Percentiles rank a stretch among this genome's conserved stretches.
Evolutionary conservation across 1,140 invertebrate species (phyloP).

Genomic region (Diachasma alloeum): DNA sequence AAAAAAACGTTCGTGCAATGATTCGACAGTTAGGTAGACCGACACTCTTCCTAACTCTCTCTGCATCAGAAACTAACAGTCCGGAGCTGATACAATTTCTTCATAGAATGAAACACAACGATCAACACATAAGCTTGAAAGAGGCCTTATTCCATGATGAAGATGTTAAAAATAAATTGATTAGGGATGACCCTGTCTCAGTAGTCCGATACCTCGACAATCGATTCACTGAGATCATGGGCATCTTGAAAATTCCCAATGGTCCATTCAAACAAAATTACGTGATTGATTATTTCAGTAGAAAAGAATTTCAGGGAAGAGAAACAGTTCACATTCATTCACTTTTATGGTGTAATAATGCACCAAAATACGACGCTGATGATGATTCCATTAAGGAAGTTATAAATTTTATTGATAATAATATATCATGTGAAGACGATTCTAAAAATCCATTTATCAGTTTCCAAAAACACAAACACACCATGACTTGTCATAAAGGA

Average conservation of each 20-base stretch:
- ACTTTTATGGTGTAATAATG: too few species aligned
- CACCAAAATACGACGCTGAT: slow-evolving; percentile 7
- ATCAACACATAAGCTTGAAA: neutral
- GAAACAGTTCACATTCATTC: too few species aligned
- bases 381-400: neutral
- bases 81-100: slow-evolving; percentile 25
- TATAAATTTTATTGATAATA: neutral
- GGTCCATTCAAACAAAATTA: slow-evolving; percentile 18
- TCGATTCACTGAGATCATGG: too few species aligned
- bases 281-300: slow-evolving; percentile 23
- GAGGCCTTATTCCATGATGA: slow-evolving; percentile 7
- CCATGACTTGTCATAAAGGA: too few species aligned
- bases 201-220: too few species aligned
- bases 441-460: slow-evolving; percentile 4
- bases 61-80: slow-evolving; percentile 13
- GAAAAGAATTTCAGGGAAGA: too few species aligned
- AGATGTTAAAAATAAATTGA: slow-evolving; percentile 22
- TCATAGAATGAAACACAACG: neutral
- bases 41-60: slow-evolving; percentile 29
- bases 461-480: too few species aligned
- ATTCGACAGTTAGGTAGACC: slow-evolving; percentile 17
- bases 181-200: too few species aligned
- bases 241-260: slow-evolving; percentile 18
- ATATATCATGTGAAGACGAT: slow-evolving; percentile 9
- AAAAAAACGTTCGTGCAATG: slow-evolving; percentile 17